Conservation (phyloP, 2,113 vertebrate genomes). For the Otis tarda region DNA sequence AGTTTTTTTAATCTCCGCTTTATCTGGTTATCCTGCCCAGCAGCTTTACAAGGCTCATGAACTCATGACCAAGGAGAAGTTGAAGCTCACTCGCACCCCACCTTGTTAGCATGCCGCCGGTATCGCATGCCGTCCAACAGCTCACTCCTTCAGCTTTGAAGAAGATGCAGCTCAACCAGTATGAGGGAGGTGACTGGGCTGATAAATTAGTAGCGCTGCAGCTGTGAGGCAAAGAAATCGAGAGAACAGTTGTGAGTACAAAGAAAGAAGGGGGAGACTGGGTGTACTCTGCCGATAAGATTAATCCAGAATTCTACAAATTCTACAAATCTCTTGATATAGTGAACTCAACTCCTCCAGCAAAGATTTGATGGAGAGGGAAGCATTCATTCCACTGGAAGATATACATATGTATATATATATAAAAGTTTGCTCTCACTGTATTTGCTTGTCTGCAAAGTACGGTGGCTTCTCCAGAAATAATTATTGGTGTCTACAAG, state of each 20-base stretch:
- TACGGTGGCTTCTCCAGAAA: not conserved
- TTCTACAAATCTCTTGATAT: constrained; percentile 39
- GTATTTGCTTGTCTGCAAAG: not conserved
- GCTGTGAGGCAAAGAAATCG: constrained; percentile 31
- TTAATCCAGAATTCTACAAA: constrained; percentile 45
- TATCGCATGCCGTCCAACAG: not conserved
- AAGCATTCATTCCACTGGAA: not conserved
- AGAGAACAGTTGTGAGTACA: constrained; percentile 44
- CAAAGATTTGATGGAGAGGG: constrained; percentile 4
- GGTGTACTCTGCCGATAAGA: constrained; percentile 18
- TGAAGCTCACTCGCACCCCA: not conserved
- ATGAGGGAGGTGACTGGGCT: not conserved
- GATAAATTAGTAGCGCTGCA: constrained; percentile 36
- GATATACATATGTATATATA: not conserved
- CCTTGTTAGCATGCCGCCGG: not conserved
- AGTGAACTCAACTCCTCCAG: constrained; percentile 21
- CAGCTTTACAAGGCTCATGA: constrained; percentile 24
- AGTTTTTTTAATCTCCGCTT: not conserved
- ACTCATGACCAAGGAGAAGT: constrained; percentile 5
- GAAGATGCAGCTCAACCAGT: not conserved
- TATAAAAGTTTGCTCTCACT: not conserved
- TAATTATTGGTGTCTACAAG: not conserved
- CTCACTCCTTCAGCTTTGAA: constrained; percentile 45
- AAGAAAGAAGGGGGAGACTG: constrained; percentile 37
- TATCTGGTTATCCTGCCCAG: not conserved